Conservation (phyloP, 2,797 vertebrate species). For the Myotis myotis region DNA sequence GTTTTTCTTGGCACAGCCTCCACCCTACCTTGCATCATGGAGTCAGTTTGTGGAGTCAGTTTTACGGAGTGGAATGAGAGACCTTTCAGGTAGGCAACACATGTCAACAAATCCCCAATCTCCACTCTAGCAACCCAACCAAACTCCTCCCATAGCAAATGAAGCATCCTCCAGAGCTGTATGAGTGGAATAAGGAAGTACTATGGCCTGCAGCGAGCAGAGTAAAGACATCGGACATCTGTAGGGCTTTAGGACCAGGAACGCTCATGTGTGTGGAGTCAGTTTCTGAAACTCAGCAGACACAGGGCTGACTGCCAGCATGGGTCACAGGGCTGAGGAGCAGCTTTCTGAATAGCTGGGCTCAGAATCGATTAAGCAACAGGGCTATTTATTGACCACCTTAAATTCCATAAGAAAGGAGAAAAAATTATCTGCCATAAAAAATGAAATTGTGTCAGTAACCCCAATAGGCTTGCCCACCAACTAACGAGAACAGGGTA, state of each 20-base stretch:
- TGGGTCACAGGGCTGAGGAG: slow-evolving; percentile 36
- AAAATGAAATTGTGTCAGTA: slow-evolving; percentile 80
- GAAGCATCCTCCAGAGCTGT: neutral
- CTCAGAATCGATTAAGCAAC: slow-evolving; percentile 69
- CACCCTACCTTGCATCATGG: neutral
- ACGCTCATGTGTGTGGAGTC: neutral
- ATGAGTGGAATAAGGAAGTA: neutral
- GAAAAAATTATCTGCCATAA: slow-evolving; percentile 72
- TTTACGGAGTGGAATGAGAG: slow-evolving; percentile 15
- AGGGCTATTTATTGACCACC: slow-evolving; percentile 79
- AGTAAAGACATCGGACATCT: neutral
- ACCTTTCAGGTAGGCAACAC: neutral
- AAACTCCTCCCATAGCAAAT: slow-evolving; percentile 62
- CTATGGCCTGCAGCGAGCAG: neutral
- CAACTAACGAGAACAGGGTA: slow-evolving; percentile 85
- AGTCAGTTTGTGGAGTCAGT: neutral
- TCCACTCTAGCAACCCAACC: slow-evolving; percentile 48
- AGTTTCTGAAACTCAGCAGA: slow-evolving; percentile 56
- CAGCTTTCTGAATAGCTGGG: slow-evolving; percentile 66
- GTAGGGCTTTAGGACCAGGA: slow-evolving; percentile 38
- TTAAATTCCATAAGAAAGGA: slow-evolving; percentile 79
- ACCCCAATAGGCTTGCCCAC: slow-evolving; percentile 81
- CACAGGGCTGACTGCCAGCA: slow-evolving; percentile 34
- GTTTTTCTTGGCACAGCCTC: neutral
- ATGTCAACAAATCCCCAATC: neutral